A percentile compares a stretch with the other conserved stretches of the same genome.
Evolutionary conservation across 2,797 vertebrate genomes (phyloP).

Genomic region (Sarcophilus harrisii): DNA sequence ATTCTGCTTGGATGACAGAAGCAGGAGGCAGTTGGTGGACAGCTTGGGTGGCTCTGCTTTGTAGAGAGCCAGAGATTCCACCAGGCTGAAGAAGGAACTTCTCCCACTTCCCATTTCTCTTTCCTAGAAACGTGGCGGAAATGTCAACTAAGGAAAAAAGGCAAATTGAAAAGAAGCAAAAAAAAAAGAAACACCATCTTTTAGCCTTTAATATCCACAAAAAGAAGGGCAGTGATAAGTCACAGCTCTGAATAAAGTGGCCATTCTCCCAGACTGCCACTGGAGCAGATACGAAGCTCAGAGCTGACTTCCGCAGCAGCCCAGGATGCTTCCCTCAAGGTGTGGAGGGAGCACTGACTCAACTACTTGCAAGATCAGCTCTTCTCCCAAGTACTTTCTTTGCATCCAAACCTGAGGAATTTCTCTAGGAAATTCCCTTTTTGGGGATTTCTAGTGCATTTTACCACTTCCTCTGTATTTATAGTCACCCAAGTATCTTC

Average conservation of each 20-base stretch:
- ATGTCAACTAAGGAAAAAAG: neutral
- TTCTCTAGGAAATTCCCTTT: neutral
- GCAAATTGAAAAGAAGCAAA: neutral
- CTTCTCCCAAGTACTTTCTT: neutral
- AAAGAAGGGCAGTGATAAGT: neutral
- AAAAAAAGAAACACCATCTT: neutral
- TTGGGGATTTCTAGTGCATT: neutral
- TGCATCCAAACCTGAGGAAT: neutral
- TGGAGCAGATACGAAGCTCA: neutral
- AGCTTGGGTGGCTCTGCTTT: neutral
- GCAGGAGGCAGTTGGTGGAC: neutral
- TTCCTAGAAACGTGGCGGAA: neutral
- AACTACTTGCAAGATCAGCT: neutral
- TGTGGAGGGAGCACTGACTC: neutral
- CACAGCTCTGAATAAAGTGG: neutral
- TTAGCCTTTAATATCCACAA: neutral
- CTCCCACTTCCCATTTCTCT: neutral
- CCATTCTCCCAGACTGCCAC: neutral
- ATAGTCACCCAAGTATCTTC: neutral
- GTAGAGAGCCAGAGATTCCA: neutral
- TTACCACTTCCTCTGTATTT: neutral
- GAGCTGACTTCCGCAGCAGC: neutral
- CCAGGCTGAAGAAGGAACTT: neutral
- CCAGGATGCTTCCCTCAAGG: neutral
- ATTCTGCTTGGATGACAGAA: neutral